phyloP scores from a whole-genome alignment of 2,888 invertebrate genomes.

The Meandrusa payeni region DNA sequence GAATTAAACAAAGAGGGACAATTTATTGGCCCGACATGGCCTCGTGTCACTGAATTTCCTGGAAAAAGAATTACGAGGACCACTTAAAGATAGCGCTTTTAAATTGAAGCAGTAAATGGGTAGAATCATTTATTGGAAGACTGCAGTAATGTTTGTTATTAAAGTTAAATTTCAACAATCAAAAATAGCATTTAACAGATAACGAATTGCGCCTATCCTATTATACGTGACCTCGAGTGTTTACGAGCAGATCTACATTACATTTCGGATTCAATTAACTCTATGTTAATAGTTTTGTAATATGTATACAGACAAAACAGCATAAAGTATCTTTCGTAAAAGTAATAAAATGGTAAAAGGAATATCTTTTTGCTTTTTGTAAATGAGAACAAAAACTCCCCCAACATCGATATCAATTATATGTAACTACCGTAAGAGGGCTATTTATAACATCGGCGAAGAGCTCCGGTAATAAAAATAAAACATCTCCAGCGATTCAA shows the following conservation, averaged over 20 bases:
- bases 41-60: slow-evolving; percentile 18
- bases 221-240: background rate
- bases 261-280: background rate
- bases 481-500: slow-evolving; percentile 1
- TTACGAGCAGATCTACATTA: background rate
- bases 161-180: too few relatives aligned
- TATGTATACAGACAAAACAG: too few relatives aligned
- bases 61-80: slow-evolving; percentile 5
- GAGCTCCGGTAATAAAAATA: background rate
- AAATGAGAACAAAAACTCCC: slow-evolving; percentile 2
- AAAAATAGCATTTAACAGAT: background rate
- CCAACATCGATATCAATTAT: slow-evolving; percentile 11
- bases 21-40: slow-evolving; percentile 32
- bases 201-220: background rate
- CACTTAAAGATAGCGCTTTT: slow-evolving; percentile 4
- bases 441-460: slow-evolving; percentile 8
- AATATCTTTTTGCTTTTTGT: background rate
- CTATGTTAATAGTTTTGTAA: background rate
- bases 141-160: too few relatives aligned
- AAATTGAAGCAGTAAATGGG: background rate
- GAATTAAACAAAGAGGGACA: slow-evolving; percentile 34
- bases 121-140: too few relatives aligned
- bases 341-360: background rate
- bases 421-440: background rate
- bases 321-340: too few relatives aligned